Evolutionary conservation across 2,888 invertebrate genomes (phyloP), one percentile per base, ranked within the genome.

Genomic region (Drosophila acutilabella): DNA sequence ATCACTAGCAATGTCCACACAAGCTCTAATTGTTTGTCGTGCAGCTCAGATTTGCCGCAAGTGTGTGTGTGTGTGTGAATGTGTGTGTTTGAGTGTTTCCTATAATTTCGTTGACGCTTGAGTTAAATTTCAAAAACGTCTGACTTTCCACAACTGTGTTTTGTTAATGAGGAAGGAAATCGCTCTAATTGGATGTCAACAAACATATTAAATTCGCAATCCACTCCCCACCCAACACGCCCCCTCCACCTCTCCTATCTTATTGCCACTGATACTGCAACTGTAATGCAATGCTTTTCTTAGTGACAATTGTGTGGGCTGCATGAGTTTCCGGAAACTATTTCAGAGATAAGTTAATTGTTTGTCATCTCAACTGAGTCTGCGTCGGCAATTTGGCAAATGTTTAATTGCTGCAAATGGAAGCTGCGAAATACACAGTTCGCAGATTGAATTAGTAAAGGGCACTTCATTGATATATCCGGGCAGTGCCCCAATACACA

Each of bases 121-220:
- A 81, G 81, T 85, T 87, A 72, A 81, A 87, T 87, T 84, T 84
- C 75, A 73, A 79, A 73, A 64, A 62, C 67, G 71, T 72, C 77
- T 66, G 57, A 26, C 16, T 40, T 40, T 30, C n/a, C 30, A 36
- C 50, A 38, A 44, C 45, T 36, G 48, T 26, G 50, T 68, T 70
- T 68, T 82, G 81, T 85, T 88, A 88, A 88, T 87, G 84, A 87
- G 86, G 86, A 88, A 87, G 86, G 86, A 87, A 87, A 81, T 83
- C 84, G 80, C 84, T 84, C 72, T 88, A 87, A 87, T 86, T 87
- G 86, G 86, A 84, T 87, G 88, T 87, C 88, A 88, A 88, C 88
- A 86, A 88, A 85, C 88, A 81, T 84, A 85, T 84, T 85, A 87
- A 76, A 66, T 64, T 71, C 50, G 38, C 47, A 44, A 33, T 45